A percentile compares a stretch with the other conserved stretches of the same genome.
Conservation (phyloP, 1,140 invertebrate genomes). For the Drosophila tani region DNA sequence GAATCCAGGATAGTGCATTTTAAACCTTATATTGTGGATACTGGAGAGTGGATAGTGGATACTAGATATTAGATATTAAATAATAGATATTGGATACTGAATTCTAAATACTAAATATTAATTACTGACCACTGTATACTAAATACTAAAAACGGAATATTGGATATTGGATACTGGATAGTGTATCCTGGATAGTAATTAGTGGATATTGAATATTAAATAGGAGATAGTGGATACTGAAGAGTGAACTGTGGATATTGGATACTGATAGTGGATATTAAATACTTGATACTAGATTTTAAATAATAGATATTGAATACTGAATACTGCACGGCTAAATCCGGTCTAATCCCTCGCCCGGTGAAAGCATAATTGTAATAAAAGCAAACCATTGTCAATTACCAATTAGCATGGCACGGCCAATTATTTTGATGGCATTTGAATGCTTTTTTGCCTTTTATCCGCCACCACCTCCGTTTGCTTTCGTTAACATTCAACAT, state of each 20-base stretch:
- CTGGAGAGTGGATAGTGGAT: too few species aligned
- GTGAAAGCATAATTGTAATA: constrained; percentile 60
- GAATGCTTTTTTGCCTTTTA: constrained; percentile 26
- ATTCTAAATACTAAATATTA: not conserved
- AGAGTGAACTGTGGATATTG: too few species aligned
- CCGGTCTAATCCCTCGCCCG: not conserved
- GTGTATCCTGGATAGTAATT: too few species aligned
- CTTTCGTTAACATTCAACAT: constrained; percentile 72
- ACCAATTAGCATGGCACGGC: constrained; percentile 22
- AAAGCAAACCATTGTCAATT: constrained; percentile 14
- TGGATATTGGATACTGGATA: not conserved
- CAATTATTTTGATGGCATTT: constrained; percentile 62
- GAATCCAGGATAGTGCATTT: too few species aligned
- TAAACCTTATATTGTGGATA: too few species aligned
- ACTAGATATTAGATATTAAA: not conserved
- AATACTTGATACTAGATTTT: not conserved
- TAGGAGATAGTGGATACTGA: not conserved
- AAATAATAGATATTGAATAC: not conserved
- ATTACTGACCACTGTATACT: too few species aligned
- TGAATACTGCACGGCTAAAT: not conserved
- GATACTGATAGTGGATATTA: too few species aligned
- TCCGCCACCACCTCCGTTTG: not conserved
- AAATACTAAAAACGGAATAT: not conserved
- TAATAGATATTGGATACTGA: not conserved
- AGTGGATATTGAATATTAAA: not conserved